A percentile compares a stretch with the other conserved stretches of the same genome.
Conservation (phyloP, 2,797 vertebrate species). For the Acipenser transmontanus region DNA sequence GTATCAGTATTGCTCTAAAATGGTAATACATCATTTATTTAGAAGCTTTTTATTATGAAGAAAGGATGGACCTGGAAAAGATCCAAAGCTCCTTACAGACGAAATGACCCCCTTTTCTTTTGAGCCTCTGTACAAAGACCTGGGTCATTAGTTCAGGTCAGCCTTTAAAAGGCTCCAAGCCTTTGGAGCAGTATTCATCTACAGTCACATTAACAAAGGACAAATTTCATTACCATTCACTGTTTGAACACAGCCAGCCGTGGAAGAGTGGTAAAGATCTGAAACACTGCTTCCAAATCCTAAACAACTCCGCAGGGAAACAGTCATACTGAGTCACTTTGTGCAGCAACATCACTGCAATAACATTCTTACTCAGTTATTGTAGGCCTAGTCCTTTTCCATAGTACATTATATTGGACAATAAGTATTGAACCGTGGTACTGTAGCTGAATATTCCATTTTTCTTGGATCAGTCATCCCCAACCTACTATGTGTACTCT, state of each 20-base stretch:
- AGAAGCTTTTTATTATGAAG: constrained; percentile 23
- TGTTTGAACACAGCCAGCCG: constrained; percentile 19
- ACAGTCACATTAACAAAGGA: constrained; percentile 35
- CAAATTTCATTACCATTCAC: constrained; percentile 33
- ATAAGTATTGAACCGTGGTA: too few species aligned
- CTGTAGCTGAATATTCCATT: too few species aligned
- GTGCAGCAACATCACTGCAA: background rate
- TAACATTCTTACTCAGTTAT: too few species aligned
- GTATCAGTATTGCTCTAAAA: background rate
- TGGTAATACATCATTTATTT: constrained; percentile 15
- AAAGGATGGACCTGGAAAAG: constrained; percentile 32
- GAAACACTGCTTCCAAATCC: background rate
- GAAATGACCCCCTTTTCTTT: constrained; percentile 35
- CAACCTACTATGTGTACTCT: constrained; percentile 8
- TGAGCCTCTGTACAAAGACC: constrained; percentile 49
- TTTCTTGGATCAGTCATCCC: too few species aligned
- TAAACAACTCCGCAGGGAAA: background rate
- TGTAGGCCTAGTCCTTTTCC: too few species aligned
- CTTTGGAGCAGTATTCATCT: constrained; percentile 47
- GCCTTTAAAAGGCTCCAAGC: constrained; percentile 40
- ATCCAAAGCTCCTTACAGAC: constrained; percentile 27
- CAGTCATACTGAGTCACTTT: background rate
- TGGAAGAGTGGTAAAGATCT: constrained; percentile 16
- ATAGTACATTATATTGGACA: too few species aligned
- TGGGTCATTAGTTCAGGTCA: constrained; percentile 58